Base-by-base conservation (phyloP, 2,888 invertebrate species). In the Magallana nippona region DNA sequence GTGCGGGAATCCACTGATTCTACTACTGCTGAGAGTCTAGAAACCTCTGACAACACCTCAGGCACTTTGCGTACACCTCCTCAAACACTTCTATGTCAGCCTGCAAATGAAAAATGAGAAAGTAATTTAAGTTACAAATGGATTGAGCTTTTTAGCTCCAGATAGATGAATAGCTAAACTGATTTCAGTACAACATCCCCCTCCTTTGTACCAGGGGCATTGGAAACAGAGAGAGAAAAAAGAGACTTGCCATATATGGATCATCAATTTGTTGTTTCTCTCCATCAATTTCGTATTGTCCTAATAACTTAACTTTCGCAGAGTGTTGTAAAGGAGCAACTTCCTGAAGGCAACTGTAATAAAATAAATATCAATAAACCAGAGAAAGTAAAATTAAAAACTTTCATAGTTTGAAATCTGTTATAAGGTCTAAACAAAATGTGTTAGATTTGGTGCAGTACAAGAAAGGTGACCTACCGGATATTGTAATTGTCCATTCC, bases 31-130 rank as follows among this genome's bases (percentile, higher is more conserved):
- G 44, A 13, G 55, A 8, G 10, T 44, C 60, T 10, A 62, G 71
- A n/a, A 81, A 81, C 44, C 71, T 81, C 44, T 62, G 32, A 81
- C 81, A 81, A 62, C 63, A 81, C 19, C 62, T 32, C 63, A 55
- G 60, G 63, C 63, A 81, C 55, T 80, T 80, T 11, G 58, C 27
- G 10, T 57, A 80, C 58, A 80, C 58, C 17, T 80, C 80, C 57
- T 80, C 80, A 80, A 80, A 80, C 11, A 80, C 80, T 27, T 80
- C 32, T 19, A 57, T 22, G 19, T 57, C 27, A 57, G 80, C 10
- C 80, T 80, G 57, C 17, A 55, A 78, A 55, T 22, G n/a, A 17
- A 77, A 17, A 27, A 60, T 3, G n/a, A n/a, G 5, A 77, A 77
- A 44, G 8, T 44, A 44, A 44, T 44, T 5, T 44, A 44, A 44